Evolutionary conservation across 2,113 vertebrate genomes (phyloP), one percentile per base, ranked within the genome.

Genomic region (Lamprotornis superbus): DNA sequence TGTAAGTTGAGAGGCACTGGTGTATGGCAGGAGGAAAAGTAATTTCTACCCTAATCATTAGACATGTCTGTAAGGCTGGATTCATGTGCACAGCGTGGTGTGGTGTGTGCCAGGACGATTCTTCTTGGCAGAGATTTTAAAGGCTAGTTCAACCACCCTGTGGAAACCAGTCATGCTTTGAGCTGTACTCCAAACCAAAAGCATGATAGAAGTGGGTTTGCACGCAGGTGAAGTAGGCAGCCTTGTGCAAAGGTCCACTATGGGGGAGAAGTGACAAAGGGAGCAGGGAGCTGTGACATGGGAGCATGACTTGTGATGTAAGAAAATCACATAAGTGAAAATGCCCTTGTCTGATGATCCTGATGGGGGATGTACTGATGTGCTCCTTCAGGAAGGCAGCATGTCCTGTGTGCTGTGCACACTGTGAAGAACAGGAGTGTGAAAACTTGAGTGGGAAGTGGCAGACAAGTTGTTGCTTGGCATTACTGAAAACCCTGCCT

Each of bases 141-240:
- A 57, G 37, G 42, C 37, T 25, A 18, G 5, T 67, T 39, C 5
- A 19, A 11, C 37, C 27, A 53, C 12, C 10, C 57, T 22, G 42
- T 71, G 69, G 52, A 28, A 79, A 47, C 16, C 75, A 13, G 14
- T 12, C 9, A 4, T 39, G 40, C 40, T 57, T 65, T 65, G 23
- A 61, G 42, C 47, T 57, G 42, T 18, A 13, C 42, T 75, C 37
- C 31, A 65, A 24, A 42, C 30, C 5, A 22, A 44, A 78, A 47
- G 15, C 28, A 35, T 21, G 50, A 21, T 15, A 19, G 13, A 63
- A 57, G 21, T 21, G 42, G 35, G 15, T 80, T 68, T 73, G 61
- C 20, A 30, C 0, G 0, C 31, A n/a, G 3, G 11, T 19, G 10
- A 60, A 42, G 27, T 7, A 8, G 30, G 27, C 0, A 2, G 30